These are phyloP conservation scores for Augiades crinisus DNA, from an alignment of 2,888 invertebrate genomes.

Conservation along the genomic window DNA sequence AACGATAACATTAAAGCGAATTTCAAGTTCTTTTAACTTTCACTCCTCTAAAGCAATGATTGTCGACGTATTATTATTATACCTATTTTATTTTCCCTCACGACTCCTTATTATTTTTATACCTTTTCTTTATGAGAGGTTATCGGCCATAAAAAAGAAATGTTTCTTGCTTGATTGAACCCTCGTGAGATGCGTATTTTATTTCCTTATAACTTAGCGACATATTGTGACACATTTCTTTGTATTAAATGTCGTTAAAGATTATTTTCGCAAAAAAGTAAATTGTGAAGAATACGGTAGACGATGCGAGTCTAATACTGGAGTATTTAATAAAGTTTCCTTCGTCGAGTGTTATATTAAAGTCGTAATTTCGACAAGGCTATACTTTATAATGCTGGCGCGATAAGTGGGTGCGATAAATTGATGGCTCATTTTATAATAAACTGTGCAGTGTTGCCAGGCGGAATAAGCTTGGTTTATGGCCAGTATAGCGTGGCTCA, in stretches of 20 bases:
- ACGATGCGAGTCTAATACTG: conserved; percentile 7
- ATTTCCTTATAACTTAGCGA: conserved; percentile 42
- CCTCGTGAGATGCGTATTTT: conserved; percentile 52
- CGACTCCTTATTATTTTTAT: conserved; percentile 75
- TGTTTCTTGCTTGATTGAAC: conserved; percentile 72
- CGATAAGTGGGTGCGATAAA: conserved; percentile 51
- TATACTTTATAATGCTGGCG: conserved; percentile 34
- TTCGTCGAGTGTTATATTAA: conserved; percentile 20
- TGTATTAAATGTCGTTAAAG: conserved; percentile 28
- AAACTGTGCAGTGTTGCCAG: conserved; percentile 45
- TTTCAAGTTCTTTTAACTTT: conserved; percentile 54
- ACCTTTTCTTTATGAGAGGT: conserved; percentile 67
- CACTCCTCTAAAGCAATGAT: conserved; percentile 53
- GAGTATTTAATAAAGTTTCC: conserved; percentile 20
- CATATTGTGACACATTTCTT: conserved; percentile 38
- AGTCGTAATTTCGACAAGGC: conserved; percentile 28
- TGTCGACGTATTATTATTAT: conserved; percentile 62
- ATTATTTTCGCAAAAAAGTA: conserved; percentile 17
- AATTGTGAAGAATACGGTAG: conserved; percentile 3
- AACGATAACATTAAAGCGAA: conserved; percentile 41
- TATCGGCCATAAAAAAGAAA: conserved; percentile 72
- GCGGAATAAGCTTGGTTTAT: conserved; percentile 57
- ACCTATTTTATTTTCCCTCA: conserved; percentile 62
- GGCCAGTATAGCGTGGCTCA: conserved; percentile 54
- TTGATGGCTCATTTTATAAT: conserved; percentile 58